A percentile compares a stretch with the other conserved stretches of the same genome.
These are phyloP conservation scores for Cyprinodon variegatus DNA, from an alignment of 2,113 vertebrate species.

Conservation along the genomic window DNA sequence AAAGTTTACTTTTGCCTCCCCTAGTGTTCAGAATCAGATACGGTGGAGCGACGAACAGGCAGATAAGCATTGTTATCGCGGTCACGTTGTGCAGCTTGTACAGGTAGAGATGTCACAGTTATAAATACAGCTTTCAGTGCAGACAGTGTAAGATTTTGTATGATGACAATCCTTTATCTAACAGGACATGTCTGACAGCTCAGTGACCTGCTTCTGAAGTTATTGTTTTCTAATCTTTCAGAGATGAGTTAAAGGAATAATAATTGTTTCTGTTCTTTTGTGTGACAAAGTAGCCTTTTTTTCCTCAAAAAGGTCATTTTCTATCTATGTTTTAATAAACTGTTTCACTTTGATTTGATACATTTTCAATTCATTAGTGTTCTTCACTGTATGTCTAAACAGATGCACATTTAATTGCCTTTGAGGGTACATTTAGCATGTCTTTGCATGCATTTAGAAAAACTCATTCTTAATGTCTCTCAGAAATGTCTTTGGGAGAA, in stretches of 20 bases:
- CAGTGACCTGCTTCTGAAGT: background rate
- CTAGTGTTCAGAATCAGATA: background rate
- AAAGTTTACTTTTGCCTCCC: conserved; percentile 12
- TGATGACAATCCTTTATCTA: background rate
- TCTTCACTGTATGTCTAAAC: conserved; percentile 19
- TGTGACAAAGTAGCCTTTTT: background rate
- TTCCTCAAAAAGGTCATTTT: background rate
- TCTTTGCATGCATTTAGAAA: conserved; percentile 37
- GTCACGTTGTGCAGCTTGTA: background rate
- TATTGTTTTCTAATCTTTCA: background rate
- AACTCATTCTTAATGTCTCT: conserved; percentile 31
- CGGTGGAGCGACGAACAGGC: background rate
- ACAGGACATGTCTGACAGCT: background rate
- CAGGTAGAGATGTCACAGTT: background rate
- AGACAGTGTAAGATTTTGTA: background rate
- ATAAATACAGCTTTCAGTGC: background rate
- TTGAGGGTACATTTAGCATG: conserved; percentile 10
- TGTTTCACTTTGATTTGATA: conserved; percentile 12
- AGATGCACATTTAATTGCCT: conserved; percentile 42
- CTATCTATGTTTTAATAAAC: conserved; percentile 17
- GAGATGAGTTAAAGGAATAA: background rate
- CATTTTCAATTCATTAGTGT: conserved; percentile 19
- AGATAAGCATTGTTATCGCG: background rate
- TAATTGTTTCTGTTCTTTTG: background rate
- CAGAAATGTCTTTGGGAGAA: conserved; percentile 41